These are phyloP conservation scores for Nebria ingens DNA, from an alignment of 1,140 invertebrate genomes.

Conservation along the genomic window DNA sequence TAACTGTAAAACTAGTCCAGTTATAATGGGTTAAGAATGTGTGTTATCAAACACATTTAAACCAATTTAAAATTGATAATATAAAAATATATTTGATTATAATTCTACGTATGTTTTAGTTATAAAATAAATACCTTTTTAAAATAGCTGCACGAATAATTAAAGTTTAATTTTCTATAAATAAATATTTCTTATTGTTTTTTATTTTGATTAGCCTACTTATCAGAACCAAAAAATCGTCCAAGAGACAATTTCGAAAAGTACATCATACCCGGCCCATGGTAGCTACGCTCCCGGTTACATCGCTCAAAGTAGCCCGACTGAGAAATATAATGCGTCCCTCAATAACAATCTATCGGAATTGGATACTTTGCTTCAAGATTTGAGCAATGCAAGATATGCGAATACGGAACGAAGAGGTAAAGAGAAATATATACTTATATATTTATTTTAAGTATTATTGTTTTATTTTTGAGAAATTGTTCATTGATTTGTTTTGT, in stretches of 20 bases:
- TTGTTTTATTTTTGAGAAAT: too few species aligned
- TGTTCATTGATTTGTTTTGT: not conserved
- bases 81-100: too few species aligned
- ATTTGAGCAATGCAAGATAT: conserved; percentile 67
- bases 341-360: conserved; percentile 79
- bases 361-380: conserved; percentile 81
- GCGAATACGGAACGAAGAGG: conserved; percentile 23
- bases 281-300: conserved; percentile 2
- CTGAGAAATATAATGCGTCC: conserved; percentile 22
- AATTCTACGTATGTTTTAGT: too few species aligned
- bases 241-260: conserved; percentile 40
- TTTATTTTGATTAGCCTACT: conserved; percentile 43
- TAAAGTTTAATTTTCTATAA: too few species aligned
- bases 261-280: conserved; percentile 24
- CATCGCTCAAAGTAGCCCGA: conserved; percentile 12
- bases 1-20: too few species aligned
- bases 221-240: conserved; percentile 52
- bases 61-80: too few species aligned
- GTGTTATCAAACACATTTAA: too few species aligned
- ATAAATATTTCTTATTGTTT: too few species aligned
- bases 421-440: not conserved
- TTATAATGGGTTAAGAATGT: too few species aligned
- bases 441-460: not conserved
- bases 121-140: too few species aligned
- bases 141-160: too few species aligned